A percentile compares a stretch with the other conserved stretches of the same genome.
Evolutionary conservation across 2,113 vertebrate species (phyloP).

Genomic region (Carassius gibelio): DNA sequence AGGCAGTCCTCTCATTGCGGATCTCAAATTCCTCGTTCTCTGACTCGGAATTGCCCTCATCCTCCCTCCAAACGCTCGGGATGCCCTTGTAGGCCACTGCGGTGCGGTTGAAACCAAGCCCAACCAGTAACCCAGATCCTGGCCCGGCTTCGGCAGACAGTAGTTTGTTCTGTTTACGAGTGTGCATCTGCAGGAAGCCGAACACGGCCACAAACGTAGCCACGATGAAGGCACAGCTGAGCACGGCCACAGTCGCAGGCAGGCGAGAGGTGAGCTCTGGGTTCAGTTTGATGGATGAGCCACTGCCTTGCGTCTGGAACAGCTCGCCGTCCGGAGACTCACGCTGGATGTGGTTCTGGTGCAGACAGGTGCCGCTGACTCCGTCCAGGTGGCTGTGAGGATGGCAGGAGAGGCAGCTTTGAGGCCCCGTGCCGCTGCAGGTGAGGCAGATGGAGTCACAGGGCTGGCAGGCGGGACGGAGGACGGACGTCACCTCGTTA

Average conservation of each 20-base stretch:
- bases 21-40: constrained; percentile 87
- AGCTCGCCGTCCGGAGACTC: constrained; percentile 78
- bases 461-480: constrained; percentile 84
- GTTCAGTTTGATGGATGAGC: neutral
- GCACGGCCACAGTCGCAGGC: constrained; percentile 82
- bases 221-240: constrained; percentile 89
- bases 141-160: constrained; percentile 77
- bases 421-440: constrained; percentile 55
- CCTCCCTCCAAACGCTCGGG: constrained; percentile 92
- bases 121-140: constrained; percentile 50
- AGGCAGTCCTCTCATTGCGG: constrained; percentile 94
- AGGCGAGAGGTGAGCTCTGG: constrained; percentile 69
- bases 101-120: constrained; percentile 67
- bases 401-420: constrained; percentile 88
- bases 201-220: constrained; percentile 86
- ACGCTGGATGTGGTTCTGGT: constrained; percentile 87
- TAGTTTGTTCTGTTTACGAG: constrained; percentile 79
- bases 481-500: constrained; percentile 79
- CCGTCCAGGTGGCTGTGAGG: constrained; percentile 85
- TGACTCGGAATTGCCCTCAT: constrained; percentile 82
- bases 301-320: neutral
- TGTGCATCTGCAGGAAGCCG: constrained; percentile 88
- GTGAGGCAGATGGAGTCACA: constrained; percentile 76
- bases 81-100: constrained; percentile 93
- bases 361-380: constrained; percentile 79